Evolutionary conservation across 2,797 vertebrate species (phyloP), one percentile per base, ranked within the genome.

Genomic region (Paguma larvata): DNA sequence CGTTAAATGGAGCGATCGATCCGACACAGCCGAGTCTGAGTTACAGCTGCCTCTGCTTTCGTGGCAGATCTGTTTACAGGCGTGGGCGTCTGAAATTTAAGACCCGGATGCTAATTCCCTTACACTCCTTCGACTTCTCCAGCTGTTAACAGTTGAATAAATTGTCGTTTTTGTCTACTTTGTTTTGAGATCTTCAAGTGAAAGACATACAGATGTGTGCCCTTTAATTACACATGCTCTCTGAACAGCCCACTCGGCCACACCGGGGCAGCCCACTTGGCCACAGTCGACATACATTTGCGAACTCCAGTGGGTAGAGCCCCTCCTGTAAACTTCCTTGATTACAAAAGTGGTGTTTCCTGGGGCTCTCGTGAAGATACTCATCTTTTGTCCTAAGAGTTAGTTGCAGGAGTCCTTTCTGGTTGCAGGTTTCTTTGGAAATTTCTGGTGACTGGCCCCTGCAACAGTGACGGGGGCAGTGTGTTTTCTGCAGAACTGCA

Each of bases 51-150:
- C 6, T 80, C 41, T 68, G 18, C 68, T 78, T 46, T 56, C 19
- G 56, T 16, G 34, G 34, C 91, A 78, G n/a, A 27, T 73, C 65
- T 84, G 27, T 83, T 83, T 82, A 15, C 38, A 25, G 3, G 78
- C 38, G 19, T 51, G 53, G 70, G 63, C 48, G 32, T 84, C 85
- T 70, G 77, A 56, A 34, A 68, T 34, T 38, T 21, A 56, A 48
- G 83, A 38, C 88, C 72, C 44, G 16, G 18, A 16, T 68, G 53
- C 67, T 70, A 84, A 13, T 1, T n/a, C 19, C 92, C 38, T 63
- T 84, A 62, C 30, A 30, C 72, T 75, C 27, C 73, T 96, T 96
- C 44, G 85, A 4, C 77, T 95, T 96, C 89, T 91, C 56, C 79
- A 77, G 48, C 68, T 14, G 4, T 86, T 91, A 56, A 38, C 34